Base-by-base conservation (phyloP, 2,797 vertebrate species). In the Natrix natrix region DNA sequence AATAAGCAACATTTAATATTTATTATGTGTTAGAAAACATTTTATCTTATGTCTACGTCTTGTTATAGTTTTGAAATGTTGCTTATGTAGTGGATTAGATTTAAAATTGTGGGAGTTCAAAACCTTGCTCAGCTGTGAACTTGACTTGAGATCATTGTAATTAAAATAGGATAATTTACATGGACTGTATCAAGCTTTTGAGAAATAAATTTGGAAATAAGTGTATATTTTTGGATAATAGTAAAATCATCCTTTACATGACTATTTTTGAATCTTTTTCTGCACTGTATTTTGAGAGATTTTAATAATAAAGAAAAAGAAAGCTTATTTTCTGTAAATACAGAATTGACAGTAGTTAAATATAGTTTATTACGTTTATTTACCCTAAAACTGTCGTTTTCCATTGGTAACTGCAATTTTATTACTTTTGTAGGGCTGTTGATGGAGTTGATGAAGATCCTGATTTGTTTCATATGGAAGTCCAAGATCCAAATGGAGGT, bases 391-490 rank as follows among this genome's bases (percentile, higher is more conserved):
- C 78, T 94, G 37, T 92, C 92, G 57, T 26, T 95, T 59, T 12
- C 56, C 92, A 8, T 66, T 78, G 69, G 74, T 96, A 94, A 90
- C 83, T 88, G 10, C 86, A 2, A 14, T 94, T 91, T n/a, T 91
- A 1, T 94, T 97, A 13, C 96, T 74, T 96, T 98, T 87, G 92
- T 97, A 99, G 99, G 99, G 98, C 99, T 20, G 98, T 99, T 92
- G 97, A 98, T 57, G 98, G 98, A 90, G 98, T 99, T 96, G 99
- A 99, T 0, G 93, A 97, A 90, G 98, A 99, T 94, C 98, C 98
- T 69, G 98, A 99, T 96, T 96, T 99, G 96, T 98, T 99, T 96
- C 99, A 99, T 97, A 98, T 99, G 99, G 99, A 99, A 96, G 98
- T 99, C 97, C 99, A 98, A 95, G 99, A 99, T 94, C 96, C 97